Evolutionary conservation across 2,888 invertebrate species (phyloP), one percentile per base, ranked within the genome.

Genomic region (Ametastegia equiseti): DNA sequence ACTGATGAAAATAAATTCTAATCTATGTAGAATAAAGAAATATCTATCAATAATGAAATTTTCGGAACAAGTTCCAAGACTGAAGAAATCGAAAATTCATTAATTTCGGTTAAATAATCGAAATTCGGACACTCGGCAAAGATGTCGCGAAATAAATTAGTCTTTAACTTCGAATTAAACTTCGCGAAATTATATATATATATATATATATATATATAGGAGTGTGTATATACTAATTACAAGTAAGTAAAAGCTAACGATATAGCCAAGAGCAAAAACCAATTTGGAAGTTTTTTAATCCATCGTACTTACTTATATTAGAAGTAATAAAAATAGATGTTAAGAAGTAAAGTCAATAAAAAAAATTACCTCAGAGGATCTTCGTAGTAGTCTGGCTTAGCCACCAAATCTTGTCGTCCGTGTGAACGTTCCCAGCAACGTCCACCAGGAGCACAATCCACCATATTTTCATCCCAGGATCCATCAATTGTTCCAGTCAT

Each of bases 361-460:
- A 33, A 9, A 67, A 30, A n/a, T 60, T 60, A 78, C 78, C 78
- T 57, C 13, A 63, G 30, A 30, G 42, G 57, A 78, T 42, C 78
- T 27, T 78, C 47, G 45, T 78, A 60, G 63, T 60, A 78, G 30
- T 78, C 78, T 60, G 23, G 78, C n/a, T 57, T 78, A 30, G 78
- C 30, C 30, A 42, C 13, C 11, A 23, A 27, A 30, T 83, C 69
- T 33, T 85, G 81, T n/a, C n/a, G n/a, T 42, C 85, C 60, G 5
- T 88, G 85, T 54, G 87, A 77, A 86, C 85, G 87, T 79, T 84
- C 85, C 87, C 87, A 88, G 81, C 90, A 90, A 39, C 81, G 83
- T n/a, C 84, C 87, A 3, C 82, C 86, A 0, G 85, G 65, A 4
- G 86, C 83, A 54, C 90, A 90, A 15, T 78, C 78, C 15, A 78